phyloP scores from a whole-genome alignment of 1,140 invertebrate species.

The Apis laboriosa region DNA sequence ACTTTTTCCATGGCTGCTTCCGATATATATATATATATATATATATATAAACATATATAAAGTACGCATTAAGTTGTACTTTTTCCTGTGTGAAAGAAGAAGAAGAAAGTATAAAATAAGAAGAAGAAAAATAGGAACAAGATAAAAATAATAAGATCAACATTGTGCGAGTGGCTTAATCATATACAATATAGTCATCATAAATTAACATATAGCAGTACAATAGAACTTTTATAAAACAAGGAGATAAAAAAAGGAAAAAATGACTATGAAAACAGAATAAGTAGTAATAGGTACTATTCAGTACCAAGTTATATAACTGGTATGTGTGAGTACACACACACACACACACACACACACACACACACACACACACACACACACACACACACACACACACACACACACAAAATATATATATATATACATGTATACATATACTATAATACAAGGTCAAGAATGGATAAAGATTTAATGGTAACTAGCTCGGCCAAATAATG shows the following conservation, averaged over 20 bases:
- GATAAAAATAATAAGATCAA: neutral
- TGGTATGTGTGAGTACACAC: neutral
- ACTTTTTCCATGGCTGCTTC: slow-evolving; percentile 21
- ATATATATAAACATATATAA: neutral
- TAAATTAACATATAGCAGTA: slow-evolving; percentile 12
- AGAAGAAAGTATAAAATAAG: neutral
- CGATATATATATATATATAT: slow-evolving; percentile 10
- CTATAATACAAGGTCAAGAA: slow-evolving; percentile 31
- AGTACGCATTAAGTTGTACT: slow-evolving; percentile 26
- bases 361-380: too few relatives aligned
- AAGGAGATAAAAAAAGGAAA: slow-evolving; percentile 26
- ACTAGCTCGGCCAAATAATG: slow-evolving; percentile 72
- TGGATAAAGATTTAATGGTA: slow-evolving; percentile 52
- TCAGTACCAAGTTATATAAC: slow-evolving; percentile 38
- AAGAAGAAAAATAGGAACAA: neutral
- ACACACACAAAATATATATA: neutral
- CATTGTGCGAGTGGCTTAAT: slow-evolving; percentile 6
- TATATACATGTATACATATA: neutral
- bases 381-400: too few relatives aligned
- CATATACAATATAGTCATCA: slow-evolving; percentile 2
- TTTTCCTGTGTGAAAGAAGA: slow-evolving; percentile 1
- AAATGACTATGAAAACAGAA: slow-evolving; percentile 35
- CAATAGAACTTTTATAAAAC: slow-evolving; percentile 61
- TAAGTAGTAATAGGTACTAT: slow-evolving; percentile 39
- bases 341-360: too few relatives aligned